Percentiles rank a stretch among this genome's conserved stretches.
phyloP scores from a whole-genome alignment of 2,113 vertebrate genomes.

The Amphiprion ocellaris region DNA sequence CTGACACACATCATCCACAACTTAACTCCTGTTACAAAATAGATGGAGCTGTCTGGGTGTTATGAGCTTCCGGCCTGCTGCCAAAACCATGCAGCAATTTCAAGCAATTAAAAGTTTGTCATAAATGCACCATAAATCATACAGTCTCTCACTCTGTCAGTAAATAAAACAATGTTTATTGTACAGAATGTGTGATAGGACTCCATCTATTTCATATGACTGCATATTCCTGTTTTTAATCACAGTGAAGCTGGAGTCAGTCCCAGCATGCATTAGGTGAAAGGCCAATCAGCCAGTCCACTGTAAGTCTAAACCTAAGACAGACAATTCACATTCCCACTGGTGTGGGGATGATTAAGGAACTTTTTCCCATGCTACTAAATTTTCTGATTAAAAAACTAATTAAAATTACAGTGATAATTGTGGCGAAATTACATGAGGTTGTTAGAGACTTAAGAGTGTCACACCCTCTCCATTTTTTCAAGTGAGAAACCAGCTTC shows the following conservation, averaged over 20 bases:
- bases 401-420: too few relatives aligned
- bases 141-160: constrained; percentile 34
- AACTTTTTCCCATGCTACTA: too few relatives aligned
- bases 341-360: background rate
- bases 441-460: too few relatives aligned
- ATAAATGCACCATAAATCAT: constrained; percentile 48
- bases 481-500: too few relatives aligned
- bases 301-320: background rate
- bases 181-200: constrained; percentile 38
- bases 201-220: constrained; percentile 3
- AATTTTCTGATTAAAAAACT: too few relatives aligned
- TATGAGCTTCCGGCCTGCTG: constrained; percentile 48
- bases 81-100: constrained; percentile 66
- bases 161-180: constrained; percentile 52
- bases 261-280: too few relatives aligned
- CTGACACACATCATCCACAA: constrained; percentile 36
- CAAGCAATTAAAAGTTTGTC: constrained; percentile 55
- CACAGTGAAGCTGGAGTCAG: background rate
- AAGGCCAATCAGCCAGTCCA: too few relatives aligned
- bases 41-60: constrained; percentile 54
- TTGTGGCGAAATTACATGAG: too few relatives aligned
- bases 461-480: too few relatives aligned
- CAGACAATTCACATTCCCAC: background rate
- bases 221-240: background rate
- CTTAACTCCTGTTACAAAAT: background rate